phyloP scores from a whole-genome alignment of 2,113 vertebrate species.

The Psittacara wagleri region DNA sequence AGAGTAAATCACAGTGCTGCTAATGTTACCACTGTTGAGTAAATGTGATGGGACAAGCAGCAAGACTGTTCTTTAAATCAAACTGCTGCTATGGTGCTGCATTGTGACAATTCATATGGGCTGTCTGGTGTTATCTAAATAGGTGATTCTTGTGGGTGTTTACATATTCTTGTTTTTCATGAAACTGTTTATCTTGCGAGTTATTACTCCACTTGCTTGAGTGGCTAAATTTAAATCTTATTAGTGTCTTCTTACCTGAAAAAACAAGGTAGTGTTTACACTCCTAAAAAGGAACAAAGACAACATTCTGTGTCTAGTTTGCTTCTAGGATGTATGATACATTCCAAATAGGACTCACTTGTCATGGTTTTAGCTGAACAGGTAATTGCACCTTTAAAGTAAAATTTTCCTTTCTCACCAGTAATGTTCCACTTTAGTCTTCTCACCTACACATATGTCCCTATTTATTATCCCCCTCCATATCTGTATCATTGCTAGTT shows the following conservation, averaged over 20 bases:
- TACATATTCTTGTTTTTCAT: conserved; percentile 10
- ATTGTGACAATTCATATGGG: neutral
- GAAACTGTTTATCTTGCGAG: neutral
- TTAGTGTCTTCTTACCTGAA: neutral
- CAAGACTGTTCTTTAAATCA: conserved; percentile 29
- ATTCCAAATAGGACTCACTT: neutral
- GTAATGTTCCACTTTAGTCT: neutral
- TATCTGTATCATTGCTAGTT: neutral
- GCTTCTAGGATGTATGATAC: neutral
- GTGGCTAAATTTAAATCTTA: neutral
- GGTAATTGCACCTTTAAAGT: conserved; percentile 13
- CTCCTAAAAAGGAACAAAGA: conserved; percentile 31
- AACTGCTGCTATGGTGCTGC: conserved; percentile 18
- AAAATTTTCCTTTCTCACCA: neutral
- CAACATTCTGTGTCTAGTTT: neutral
- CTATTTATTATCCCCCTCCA: conserved; percentile 21
- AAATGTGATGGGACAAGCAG: neutral
- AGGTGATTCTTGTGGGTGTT: conserved; percentile 1
- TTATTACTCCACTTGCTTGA: neutral
- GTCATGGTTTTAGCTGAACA: neutral
- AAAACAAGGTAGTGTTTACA: conserved; percentile 56
- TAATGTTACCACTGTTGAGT: conserved; percentile 62
- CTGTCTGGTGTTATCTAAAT: neutral
- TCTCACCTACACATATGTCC: neutral
- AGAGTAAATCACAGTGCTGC: conserved; percentile 92